phyloP scores from a whole-genome alignment of 2,113 vertebrate genomes.

The Regulus satrapa region DNA sequence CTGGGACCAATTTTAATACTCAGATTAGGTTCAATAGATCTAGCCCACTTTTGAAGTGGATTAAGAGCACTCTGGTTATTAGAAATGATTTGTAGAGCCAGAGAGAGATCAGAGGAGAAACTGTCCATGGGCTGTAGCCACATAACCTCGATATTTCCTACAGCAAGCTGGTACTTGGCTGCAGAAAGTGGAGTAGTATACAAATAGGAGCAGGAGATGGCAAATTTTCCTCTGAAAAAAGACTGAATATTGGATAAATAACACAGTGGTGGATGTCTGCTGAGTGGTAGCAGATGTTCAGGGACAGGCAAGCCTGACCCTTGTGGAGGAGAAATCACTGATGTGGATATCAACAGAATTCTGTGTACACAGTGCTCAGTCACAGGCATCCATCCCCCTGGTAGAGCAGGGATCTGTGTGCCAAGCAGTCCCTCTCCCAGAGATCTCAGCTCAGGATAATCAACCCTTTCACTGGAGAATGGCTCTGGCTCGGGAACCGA shows the following conservation, averaged over 20 bases:
- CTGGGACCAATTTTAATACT: conserved; percentile 6
- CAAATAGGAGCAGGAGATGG: neutral
- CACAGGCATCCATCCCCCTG: neutral
- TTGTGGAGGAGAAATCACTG: neutral
- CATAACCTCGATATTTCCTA: neutral
- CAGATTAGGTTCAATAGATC: conserved; percentile 48
- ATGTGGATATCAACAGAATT: neutral
- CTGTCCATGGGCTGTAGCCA: neutral
- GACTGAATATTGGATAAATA: conserved; percentile 19
- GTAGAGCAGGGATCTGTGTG: neutral
- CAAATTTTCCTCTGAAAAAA: neutral
- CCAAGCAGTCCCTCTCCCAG: neutral
- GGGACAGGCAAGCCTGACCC: conserved; percentile 28
- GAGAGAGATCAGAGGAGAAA: conserved; percentile 6
- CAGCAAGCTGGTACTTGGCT: neutral
- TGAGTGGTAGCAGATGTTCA: conserved; percentile 5
- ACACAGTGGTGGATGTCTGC: neutral
- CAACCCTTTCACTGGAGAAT: neutral
- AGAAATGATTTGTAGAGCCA: conserved; percentile 5
- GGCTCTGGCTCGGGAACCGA: neutral
- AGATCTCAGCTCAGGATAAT: neutral
- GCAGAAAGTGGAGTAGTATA: neutral
- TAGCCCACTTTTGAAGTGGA: neutral
- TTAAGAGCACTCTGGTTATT: conserved; percentile 30
- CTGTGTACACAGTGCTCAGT: neutral